Conservation (phyloP, 2,113 vertebrate genomes). For the Excalfactoria chinensis region DNA sequence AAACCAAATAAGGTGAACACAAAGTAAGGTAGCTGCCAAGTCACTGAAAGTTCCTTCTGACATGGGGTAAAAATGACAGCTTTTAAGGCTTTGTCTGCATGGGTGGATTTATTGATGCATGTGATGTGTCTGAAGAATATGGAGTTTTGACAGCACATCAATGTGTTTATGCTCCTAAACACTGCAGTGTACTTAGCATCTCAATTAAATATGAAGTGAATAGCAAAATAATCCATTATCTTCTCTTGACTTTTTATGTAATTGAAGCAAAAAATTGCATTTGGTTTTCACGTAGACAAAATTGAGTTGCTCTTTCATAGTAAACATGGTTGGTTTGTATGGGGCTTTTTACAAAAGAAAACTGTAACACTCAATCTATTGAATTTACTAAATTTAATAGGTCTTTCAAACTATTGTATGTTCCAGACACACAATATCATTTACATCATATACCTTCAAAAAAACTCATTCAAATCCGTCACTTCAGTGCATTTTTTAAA, state of each 20-base stretch:
- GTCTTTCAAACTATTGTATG: neutral
- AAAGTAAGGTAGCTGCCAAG: neutral
- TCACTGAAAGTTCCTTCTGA: neutral
- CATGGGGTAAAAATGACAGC: neutral
- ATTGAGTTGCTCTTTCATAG: neutral
- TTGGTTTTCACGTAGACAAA: neutral
- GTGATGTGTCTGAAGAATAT: neutral
- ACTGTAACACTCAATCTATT: neutral
- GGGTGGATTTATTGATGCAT: neutral
- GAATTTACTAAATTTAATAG: neutral
- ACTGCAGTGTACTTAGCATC: neutral
- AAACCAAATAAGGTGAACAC: neutral
- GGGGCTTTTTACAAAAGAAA: neutral
- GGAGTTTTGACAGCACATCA: neutral
- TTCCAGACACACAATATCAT: neutral
- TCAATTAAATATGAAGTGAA: neutral
- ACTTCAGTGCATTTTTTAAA: neutral
- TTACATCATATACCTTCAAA: neutral
- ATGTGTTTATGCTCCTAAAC: neutral
- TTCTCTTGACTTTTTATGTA: slow-evolving; percentile 23
- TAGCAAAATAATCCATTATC: slow-evolving; percentile 43
- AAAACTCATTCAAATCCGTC: neutral
- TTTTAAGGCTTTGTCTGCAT: neutral
- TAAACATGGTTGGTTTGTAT: neutral
- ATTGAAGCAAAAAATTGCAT: slow-evolving; percentile 52